Evolutionary conservation across 2,113 vertebrate genomes (phyloP), one percentile per base, ranked within the genome.

Genomic region (Oreamnos americanus): DNA sequence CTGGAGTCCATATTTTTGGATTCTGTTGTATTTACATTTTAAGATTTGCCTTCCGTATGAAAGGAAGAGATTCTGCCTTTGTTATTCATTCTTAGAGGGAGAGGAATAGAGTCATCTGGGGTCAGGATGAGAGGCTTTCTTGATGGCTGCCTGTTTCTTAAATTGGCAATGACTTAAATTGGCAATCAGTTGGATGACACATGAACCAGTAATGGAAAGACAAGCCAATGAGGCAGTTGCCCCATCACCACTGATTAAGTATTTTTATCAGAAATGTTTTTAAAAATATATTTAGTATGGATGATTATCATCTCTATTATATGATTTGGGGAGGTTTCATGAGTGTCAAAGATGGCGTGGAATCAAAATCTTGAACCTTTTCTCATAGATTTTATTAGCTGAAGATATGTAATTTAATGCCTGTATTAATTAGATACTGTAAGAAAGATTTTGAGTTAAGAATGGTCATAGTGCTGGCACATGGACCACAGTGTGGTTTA

Each of bases 281-380:
- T 7, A 25, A 28, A 96, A 36, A 67, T 88, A 25, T 62, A 53
- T 43, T 87, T 85, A 74, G 21, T 39, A 47, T 79, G 62, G 28
- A 82, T 58, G 43, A 39, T 10, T 33, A 15, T 1, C 23, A 30
- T 78, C 58, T 87, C 55, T 83, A 39, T 64, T n/a, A 53, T 21
- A 87, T 57, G 6, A 2, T 58, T 85, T 96, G 60, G 55, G 28
- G 33, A 45, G 81, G 28, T n/a, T 89, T 2, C 6, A 4, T 15
- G 16, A 39, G 6, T 28, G 5, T 83, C 83, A 3, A 79, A 36
- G 14, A n/a, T 62, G 12, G 45, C 30, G 2, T 36, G 13, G n/a
- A 79, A 79, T 91, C 71, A 94, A 88, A 97, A 26, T 67, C 43
- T 17, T 62, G 28, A 90, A 26, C 19, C 8, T 13, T 92, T 71